A percentile compares a stretch with the other conserved stretches of the same genome.
Evolutionary conservation across 2,113 vertebrate species (phyloP).

Genomic region (Tachuris rubrigastra): DNA sequence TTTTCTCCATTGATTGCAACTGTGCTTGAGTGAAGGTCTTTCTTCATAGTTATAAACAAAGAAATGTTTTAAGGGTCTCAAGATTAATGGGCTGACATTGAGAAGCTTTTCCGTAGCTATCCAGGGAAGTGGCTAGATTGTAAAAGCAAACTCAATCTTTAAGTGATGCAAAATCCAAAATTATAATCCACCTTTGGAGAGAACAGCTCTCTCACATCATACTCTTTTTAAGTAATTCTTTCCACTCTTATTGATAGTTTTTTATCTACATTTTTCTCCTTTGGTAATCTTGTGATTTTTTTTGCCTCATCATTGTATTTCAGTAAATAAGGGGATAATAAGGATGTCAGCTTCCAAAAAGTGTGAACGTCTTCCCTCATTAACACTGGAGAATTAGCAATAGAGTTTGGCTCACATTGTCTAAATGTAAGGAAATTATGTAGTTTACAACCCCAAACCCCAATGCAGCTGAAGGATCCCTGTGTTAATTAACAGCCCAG

Average conservation of each 20-base stretch:
- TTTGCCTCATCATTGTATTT: neutral
- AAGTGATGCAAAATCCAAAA: neutral
- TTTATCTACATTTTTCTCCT: neutral
- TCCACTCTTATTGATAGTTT: neutral
- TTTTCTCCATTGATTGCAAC: constrained; percentile 73
- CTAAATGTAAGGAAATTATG: neutral
- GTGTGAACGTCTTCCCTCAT: neutral
- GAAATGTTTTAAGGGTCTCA: constrained; percentile 16
- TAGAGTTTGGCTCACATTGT: neutral
- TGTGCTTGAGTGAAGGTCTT: constrained; percentile 51
- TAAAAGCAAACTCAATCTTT: neutral
- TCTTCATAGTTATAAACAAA: constrained; percentile 16
- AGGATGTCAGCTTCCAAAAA: neutral
- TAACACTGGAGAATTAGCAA: neutral
- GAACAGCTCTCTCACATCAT: neutral
- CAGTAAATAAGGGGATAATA: neutral
- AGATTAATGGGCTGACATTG: neutral
- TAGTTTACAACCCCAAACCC: neutral
- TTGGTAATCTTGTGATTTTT: neutral
- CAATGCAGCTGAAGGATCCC: neutral
- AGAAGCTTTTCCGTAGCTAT: neutral
- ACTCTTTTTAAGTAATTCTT: neutral
- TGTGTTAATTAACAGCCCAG: neutral
- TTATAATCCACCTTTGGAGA: neutral
- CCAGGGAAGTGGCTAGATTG: neutral